Conservation (phyloP, 2,113 vertebrate species). For the Spea bombifrons region DNA sequence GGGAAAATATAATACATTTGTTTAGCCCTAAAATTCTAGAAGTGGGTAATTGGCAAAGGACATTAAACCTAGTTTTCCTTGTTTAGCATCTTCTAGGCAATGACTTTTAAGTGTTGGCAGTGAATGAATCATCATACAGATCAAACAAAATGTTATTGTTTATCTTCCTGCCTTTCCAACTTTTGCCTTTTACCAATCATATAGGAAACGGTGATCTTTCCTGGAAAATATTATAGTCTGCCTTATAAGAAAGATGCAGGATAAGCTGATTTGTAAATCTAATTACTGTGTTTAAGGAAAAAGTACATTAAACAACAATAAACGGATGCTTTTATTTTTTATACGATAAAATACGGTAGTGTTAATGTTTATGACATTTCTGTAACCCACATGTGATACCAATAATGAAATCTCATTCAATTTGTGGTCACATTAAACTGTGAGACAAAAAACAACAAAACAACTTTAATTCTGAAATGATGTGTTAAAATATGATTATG, state of each 20-base stretch:
- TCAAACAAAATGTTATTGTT: conserved; percentile 28
- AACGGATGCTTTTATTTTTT: no score
- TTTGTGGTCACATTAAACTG: no score
- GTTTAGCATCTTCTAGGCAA: conserved; percentile 8
- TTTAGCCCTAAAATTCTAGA: conserved; percentile 1
- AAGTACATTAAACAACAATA: not conserved
- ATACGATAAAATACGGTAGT: no score
- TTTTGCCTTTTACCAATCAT: not conserved
- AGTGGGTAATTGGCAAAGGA: conserved; percentile 33
- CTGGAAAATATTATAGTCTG: not conserved
- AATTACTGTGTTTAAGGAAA: not conserved
- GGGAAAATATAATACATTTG: conserved; percentile 34
- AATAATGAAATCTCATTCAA: no score
- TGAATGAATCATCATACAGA: conserved; percentile 27
- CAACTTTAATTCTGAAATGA: no score
- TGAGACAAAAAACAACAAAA: no score
- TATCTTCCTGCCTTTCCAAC: not conserved
- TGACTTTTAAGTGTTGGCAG: conserved; percentile 34
- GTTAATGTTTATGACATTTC: no score
- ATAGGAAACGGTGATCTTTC: not conserved
- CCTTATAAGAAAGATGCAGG: no score
- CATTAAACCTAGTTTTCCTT: conserved; percentile 30
- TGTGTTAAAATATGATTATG: no score
- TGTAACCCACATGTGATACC: no score
- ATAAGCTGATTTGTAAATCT: not conserved